These are phyloP conservation scores for Thecophora atra DNA, from an alignment of 2,888 invertebrate genomes.

Conservation along the genomic window DNA sequence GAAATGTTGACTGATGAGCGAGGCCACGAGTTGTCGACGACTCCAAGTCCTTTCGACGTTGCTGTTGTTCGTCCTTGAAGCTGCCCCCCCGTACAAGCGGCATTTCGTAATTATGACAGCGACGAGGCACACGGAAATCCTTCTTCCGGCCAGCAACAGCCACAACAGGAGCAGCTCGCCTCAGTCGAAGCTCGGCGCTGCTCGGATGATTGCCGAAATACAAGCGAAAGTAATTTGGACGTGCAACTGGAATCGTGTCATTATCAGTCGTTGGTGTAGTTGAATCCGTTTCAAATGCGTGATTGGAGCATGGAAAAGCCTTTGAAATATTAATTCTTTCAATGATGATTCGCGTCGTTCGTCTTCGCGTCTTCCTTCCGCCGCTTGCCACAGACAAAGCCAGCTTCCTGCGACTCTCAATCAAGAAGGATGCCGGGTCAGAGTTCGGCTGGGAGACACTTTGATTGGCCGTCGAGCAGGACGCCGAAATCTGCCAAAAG, in stretches of 20 bases:
- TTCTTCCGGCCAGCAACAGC: background rate
- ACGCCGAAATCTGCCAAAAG: background rate
- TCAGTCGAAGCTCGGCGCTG: background rate
- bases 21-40: no score
- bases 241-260: no score
- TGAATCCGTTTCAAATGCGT: no score
- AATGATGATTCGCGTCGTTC: no score
- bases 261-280: no score
- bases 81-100: no score
- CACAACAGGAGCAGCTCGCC: no score
- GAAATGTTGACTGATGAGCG: background rate
- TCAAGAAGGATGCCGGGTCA: slow-evolving; percentile 1
- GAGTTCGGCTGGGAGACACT: slow-evolving; percentile 17
- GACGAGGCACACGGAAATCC: background rate
- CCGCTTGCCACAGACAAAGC: background rate
- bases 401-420: slow-evolving; percentile 13
- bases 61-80: no score
- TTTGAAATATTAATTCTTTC: no score
- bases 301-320: no score
- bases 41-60: background rate
- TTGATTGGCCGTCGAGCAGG: slow-evolving; percentile 20
- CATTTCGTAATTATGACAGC: slow-evolving; percentile 46
- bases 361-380: background rate
- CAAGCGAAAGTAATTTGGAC: no score
- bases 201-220: no score